Evolutionary conservation across 2,113 vertebrate genomes (phyloP).

Genomic region (Varanus komodoensis): DNA sequence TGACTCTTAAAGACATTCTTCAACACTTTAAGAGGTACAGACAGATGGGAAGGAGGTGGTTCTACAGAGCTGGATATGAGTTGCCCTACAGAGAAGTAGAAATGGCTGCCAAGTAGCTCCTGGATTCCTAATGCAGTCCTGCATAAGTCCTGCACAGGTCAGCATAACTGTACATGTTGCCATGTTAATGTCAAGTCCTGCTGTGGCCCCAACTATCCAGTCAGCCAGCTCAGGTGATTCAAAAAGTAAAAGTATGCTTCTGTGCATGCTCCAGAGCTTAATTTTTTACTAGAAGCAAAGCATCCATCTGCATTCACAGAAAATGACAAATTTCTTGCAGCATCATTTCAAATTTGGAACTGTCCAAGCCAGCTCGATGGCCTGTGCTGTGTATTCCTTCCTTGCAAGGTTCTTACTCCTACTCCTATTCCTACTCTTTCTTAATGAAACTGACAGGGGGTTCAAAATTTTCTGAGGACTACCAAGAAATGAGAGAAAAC

Average conservation of each 20-base stretch:
- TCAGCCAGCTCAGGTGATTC: background rate
- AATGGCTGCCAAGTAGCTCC: no score
- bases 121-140: background rate
- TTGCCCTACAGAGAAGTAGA: background rate
- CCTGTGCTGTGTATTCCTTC: no score
- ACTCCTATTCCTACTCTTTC: no score
- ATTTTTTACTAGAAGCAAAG: background rate
- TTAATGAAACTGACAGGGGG: background rate
- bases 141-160: background rate
- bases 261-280: background rate
- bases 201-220: background rate
- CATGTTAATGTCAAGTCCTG: background rate
- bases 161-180: background rate
- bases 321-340: background rate
- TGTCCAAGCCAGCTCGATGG: background rate
- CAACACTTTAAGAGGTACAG: background rate
- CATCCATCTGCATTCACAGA: background rate
- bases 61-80: background rate
- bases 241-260: background rate
- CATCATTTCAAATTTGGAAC: background rate
- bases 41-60: background rate
- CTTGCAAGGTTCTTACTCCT: no score
- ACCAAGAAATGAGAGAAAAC: background rate
- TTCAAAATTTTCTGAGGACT: background rate
- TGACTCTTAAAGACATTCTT: background rate